These are phyloP conservation scores for Amblyteles armatorius DNA, from an alignment of 2,888 invertebrate species.

Conservation along the genomic window DNA sequence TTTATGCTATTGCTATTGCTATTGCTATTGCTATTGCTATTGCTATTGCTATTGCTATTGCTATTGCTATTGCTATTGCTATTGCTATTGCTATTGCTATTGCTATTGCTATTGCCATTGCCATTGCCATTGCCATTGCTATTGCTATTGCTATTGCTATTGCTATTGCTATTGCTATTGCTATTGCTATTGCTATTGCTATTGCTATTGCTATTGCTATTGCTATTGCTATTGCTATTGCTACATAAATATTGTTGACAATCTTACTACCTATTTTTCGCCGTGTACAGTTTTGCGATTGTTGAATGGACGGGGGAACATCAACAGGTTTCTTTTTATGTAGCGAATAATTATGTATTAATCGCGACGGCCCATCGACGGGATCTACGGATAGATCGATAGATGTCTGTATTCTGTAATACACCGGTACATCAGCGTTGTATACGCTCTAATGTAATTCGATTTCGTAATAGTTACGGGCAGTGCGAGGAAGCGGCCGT, in stretches of 20 bases:
- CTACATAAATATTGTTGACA: neutral
- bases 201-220: neutral
- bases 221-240: neutral
- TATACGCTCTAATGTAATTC: slow-evolving; percentile 51
- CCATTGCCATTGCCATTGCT: too few relatives aligned
- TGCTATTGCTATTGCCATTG: neutral
- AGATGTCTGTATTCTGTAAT: neutral
- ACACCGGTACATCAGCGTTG: slow-evolving; percentile 11
- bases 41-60: too few relatives aligned
- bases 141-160: too few relatives aligned
- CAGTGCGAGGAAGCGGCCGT: slow-evolving; percentile 73
- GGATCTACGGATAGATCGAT: neutral
- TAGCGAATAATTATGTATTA: neutral
- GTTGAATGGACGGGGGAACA: too few relatives aligned
- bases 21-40: too few relatives aligned
- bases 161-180: too few relatives aligned
- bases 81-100: neutral
- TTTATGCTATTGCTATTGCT: too few relatives aligned
- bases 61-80: neutral
- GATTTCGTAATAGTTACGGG: slow-evolving; percentile 68
- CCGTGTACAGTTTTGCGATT: neutral
- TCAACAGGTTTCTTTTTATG: too few relatives aligned
- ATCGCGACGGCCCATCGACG: neutral
- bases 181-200: neutral
- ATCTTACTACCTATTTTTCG: neutral